These are phyloP conservation scores for Brassicogethes aeneus DNA, from an alignment of 2,888 invertebrate species.

Conservation along the genomic window DNA sequence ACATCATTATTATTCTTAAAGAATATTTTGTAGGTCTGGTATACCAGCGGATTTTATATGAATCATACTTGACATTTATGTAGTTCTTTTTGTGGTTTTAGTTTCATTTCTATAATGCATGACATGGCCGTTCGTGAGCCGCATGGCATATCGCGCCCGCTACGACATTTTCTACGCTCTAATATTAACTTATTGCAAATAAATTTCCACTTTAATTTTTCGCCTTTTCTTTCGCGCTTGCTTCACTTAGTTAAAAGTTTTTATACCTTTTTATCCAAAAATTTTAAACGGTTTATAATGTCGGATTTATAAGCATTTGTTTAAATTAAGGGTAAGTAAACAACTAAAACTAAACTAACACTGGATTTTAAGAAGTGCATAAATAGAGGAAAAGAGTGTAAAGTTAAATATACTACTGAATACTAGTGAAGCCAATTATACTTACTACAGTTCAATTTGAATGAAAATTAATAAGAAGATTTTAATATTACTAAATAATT, in stretches of 20 bases:
- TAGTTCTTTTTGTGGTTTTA: slow-evolving; percentile 27
- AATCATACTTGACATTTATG: slow-evolving; percentile 30
- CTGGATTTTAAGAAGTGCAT: no score
- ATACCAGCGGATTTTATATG: slow-evolving; percentile 25
- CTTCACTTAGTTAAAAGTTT: background rate
- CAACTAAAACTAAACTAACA: no score
- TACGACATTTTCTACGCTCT: slow-evolving; percentile 17
- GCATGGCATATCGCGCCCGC: slow-evolving; percentile 22
- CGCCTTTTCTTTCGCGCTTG: background rate
- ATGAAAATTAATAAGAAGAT: no score
- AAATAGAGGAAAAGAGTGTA: no score
- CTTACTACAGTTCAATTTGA: no score
- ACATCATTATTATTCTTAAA: slow-evolving; percentile 15
- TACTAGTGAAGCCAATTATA: no score
- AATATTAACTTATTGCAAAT: slow-evolving; percentile 27
- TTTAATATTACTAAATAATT: no score
- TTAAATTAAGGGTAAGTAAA: no score
- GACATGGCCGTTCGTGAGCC: slow-evolving; percentile 29
- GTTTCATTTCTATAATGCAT: slow-evolving; percentile 29
- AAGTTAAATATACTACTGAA: no score
- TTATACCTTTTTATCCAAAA: background rate
- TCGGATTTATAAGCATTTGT: no score
- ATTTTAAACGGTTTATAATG: no score
- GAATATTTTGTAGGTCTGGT: slow-evolving; percentile 15
- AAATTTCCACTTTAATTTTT: slow-evolving; percentile 10